Conservation (phyloP, 2,888 invertebrate genomes). For the Deilephila elpenor region DNA sequence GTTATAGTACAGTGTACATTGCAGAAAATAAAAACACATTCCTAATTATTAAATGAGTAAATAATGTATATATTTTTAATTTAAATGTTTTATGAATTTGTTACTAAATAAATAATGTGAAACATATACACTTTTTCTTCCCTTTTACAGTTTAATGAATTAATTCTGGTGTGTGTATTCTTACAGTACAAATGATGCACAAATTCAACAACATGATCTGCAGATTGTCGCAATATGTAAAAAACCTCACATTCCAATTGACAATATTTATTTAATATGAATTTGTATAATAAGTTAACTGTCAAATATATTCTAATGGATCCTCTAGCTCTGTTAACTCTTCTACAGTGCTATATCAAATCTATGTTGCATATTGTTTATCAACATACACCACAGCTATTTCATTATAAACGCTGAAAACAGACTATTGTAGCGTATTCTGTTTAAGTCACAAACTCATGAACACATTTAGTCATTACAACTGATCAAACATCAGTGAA, state of each 20-base stretch:
- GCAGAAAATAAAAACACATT: constrained; percentile 10
- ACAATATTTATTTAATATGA: constrained; percentile 14
- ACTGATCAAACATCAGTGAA: neutral
- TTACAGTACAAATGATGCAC: neutral
- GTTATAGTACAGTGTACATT: constrained; percentile 4
- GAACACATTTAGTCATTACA: neutral
- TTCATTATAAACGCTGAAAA: neutral
- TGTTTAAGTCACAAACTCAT: constrained; percentile 11
- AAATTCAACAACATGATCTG: neutral
- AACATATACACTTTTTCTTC: constrained; percentile 15
- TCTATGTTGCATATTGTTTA: neutral
- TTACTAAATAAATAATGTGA: constrained; percentile 22
- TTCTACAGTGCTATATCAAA: constrained; percentile 6
- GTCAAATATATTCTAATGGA: constrained; percentile 5
- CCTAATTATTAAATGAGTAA: constrained; percentile 15
- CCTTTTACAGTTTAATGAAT: neutral
- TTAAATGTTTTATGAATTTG: neutral
- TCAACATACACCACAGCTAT: constrained; percentile 1
- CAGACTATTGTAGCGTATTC: neutral
- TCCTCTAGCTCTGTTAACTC: neutral
- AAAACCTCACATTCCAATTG: neutral
- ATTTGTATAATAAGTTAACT: constrained; percentile 21
- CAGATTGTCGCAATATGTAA: neutral
- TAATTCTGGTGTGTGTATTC: neutral
- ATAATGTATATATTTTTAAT: constrained; percentile 18